Conservation (phyloP, 2,797 vertebrate genomes). For the Tinamus major region DNA sequence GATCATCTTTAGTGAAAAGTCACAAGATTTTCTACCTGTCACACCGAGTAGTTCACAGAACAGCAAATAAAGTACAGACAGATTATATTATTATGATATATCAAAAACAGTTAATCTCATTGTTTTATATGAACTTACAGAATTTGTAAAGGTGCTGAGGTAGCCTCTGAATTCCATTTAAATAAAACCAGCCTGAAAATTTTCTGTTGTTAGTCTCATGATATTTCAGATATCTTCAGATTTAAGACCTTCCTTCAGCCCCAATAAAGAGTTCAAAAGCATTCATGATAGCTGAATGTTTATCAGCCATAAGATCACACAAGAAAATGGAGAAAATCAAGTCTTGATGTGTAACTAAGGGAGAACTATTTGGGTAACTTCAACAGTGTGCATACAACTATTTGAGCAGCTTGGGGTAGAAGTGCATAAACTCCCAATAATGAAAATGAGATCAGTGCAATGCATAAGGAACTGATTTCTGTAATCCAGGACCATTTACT, state of each 20-base stretch:
- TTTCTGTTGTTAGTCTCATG: neutral
- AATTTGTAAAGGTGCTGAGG: neutral
- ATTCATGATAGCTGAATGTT: neutral
- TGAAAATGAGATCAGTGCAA: neutral
- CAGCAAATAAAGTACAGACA: neutral
- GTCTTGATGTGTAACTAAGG: neutral
- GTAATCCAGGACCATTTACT: neutral
- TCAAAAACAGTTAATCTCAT: neutral
- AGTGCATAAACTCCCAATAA: neutral
- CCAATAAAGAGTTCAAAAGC: neutral
- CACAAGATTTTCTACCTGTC: neutral
- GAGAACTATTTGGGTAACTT: neutral
- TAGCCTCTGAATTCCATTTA: neutral
- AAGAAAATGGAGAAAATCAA: neutral
- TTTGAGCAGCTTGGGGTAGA: neutral
- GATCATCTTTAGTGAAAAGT: neutral
- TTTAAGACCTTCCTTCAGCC: neutral
- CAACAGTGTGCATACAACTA: neutral
- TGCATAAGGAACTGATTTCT: neutral
- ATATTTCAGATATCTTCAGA: neutral
- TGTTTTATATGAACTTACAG: neutral
- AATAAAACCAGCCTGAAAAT: neutral
- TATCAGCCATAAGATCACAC: neutral
- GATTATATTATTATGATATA: rapidly evolving
- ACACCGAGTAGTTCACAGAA: neutral